phyloP scores from a whole-genome alignment of 2,888 invertebrate genomes.

The Agrochola macilenta region DNA sequence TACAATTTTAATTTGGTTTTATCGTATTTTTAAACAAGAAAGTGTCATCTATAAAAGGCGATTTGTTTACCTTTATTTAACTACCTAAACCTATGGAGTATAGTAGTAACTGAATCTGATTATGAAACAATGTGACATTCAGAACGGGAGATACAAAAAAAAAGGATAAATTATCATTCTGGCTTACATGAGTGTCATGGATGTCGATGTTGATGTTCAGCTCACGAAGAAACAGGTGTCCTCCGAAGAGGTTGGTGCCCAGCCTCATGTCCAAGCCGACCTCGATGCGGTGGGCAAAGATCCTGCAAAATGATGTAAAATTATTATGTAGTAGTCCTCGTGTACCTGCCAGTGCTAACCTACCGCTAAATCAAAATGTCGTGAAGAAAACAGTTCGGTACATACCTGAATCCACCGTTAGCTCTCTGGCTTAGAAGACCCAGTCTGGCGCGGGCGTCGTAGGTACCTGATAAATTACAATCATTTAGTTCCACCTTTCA shows the following conservation, averaged over 20 bases:
- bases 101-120: neutral
- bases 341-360: neutral
- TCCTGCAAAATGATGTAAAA: constrained; percentile 61
- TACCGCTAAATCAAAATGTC: neutral
- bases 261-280: constrained; percentile 72
- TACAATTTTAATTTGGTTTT: too few relatives aligned
- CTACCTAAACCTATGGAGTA: too few relatives aligned
- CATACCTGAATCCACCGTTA: constrained; percentile 76
- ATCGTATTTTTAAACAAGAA: too few relatives aligned
- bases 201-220: constrained; percentile 76
- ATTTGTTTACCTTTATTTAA: too few relatives aligned
- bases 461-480: constrained; percentile 70
- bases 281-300: constrained; percentile 78
- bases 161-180: constrained; percentile 7
- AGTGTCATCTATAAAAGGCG: too few relatives aligned
- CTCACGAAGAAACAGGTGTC: constrained; percentile 75
- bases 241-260: constrained; percentile 74
- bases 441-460: constrained; percentile 74
- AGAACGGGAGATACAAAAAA: neutral
- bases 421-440: constrained; percentile 72
- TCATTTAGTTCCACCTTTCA: constrained; percentile 3
- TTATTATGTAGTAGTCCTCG: neutral
- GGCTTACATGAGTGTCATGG: constrained; percentile 76
- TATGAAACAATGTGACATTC: neutral
- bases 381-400: constrained; percentile 2